A percentile compares a stretch with the other conserved stretches of the same genome.
Evolutionary conservation across 2,797 vertebrate species (phyloP).

Genomic region (Cyclopterus lumpus): DNA sequence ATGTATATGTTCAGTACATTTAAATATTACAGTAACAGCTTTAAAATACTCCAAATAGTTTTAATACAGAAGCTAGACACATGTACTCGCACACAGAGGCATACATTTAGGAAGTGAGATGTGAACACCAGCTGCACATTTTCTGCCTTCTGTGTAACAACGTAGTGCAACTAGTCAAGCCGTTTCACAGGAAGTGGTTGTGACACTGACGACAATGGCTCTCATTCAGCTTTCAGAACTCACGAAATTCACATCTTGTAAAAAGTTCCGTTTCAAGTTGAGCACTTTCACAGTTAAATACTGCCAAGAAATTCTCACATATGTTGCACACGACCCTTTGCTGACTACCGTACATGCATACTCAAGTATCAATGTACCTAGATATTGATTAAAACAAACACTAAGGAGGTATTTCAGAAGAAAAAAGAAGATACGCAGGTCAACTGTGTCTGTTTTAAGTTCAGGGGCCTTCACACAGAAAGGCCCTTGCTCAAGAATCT

Average conservation of each 20-base stretch:
- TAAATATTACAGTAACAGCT: not conserved
- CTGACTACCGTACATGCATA: not conserved
- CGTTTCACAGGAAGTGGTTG: conserved; percentile 79
- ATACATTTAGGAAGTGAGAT: conserved; percentile 54
- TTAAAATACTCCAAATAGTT: not conserved
- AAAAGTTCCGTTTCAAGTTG: conserved; percentile 2
- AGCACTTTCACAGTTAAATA: not conserved
- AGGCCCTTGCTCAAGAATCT: not conserved
- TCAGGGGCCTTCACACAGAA: not conserved
- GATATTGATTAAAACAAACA: not conserved
- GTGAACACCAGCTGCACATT: conserved; percentile 53
- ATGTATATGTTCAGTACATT: not conserved
- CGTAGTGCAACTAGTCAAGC: conserved; percentile 51
- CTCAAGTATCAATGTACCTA: not conserved
- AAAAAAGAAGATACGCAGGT: not conserved
- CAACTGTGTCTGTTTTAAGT: not conserved
- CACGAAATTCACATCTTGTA: conserved; percentile 25
- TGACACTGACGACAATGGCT: conserved; percentile 42
- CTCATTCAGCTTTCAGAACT: conserved; percentile 75
- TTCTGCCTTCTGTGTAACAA: conserved; percentile 28
- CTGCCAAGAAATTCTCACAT: not conserved
- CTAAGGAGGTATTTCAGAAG: not conserved
- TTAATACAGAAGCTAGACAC: not conserved
- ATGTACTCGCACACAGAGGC: conserved; percentile 1
- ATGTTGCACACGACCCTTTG: not conserved